Evolutionary conservation across 1,140 invertebrate genomes (phyloP).

Genomic region (Matsumurasca onukii): DNA sequence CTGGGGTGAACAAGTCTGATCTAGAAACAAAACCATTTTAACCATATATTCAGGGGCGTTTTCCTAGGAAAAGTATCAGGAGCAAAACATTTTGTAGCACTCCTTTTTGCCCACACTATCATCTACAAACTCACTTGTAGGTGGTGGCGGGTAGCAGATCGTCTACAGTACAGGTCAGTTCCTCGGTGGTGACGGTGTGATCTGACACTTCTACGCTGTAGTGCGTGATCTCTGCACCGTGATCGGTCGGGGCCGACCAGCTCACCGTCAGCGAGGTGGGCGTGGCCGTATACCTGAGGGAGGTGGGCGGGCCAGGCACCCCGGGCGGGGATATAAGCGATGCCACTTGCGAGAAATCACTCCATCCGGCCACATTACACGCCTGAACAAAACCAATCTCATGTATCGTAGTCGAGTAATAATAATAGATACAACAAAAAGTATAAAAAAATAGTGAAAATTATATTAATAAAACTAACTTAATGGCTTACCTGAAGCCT

Average conservation of each 20-base stretch:
- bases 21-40: too few species aligned
- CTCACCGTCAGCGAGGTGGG: conserved; percentile 64
- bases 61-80: too few species aligned
- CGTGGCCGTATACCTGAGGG: conserved; percentile 39
- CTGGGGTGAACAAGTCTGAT: too few species aligned
- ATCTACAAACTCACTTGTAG: conserved; percentile 57
- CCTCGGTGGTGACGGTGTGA: conserved; percentile 57
- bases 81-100: too few species aligned
- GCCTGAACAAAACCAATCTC: too few species aligned
- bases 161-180: conserved; percentile 48
- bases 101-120: too few species aligned
- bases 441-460: conserved; percentile 18
- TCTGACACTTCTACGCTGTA: conserved; percentile 77
- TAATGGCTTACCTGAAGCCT: conserved; percentile 63
- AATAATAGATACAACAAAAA: conserved; percentile 2
- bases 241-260: conserved; percentile 69
- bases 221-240: conserved; percentile 70
- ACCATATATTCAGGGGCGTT: too few species aligned
- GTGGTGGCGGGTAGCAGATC: conserved; percentile 56
- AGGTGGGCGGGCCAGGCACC: conserved; percentile 66
- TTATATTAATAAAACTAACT: neutral
- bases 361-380: conserved; percentile 71
- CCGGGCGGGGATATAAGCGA: conserved; percentile 68
- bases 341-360: conserved; percentile 61
- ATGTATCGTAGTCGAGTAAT: too few species aligned